A percentile compares a stretch with the other conserved stretches of the same genome.
These are phyloP conservation scores for Trachythela sp. DNA, from an alignment of 64 coral and sea anemone genomes.

Conservation along the genomic window DNA sequence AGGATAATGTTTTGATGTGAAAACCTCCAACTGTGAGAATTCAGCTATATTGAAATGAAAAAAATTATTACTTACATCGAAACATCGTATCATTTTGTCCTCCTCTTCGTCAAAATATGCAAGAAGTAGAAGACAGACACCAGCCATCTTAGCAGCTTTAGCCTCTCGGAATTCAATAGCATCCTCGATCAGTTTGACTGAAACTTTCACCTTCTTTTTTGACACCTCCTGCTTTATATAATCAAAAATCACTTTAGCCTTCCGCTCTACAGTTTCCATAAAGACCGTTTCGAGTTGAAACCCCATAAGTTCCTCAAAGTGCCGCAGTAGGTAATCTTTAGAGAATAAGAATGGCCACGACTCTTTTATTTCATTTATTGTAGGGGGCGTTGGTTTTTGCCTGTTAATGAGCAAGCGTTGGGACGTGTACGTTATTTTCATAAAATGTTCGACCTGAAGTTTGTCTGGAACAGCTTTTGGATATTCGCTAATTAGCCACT, in stretches of 20 bases:
- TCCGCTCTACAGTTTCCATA: neutral
- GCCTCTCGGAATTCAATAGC: neutral
- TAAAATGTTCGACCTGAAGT: neutral
- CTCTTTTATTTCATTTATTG: constrained; percentile 3
- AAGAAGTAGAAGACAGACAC: neutral
- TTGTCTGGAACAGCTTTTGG: constrained; percentile 4
- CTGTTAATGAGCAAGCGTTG: neutral
- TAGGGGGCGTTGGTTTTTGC: neutral
- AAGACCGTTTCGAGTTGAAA: neutral
- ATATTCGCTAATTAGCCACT: neutral
- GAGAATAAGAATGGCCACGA: constrained; percentile 2
- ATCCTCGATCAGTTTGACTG: neutral
- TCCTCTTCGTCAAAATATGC: constrained; percentile 18
- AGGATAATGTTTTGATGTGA: too few relatives aligned
- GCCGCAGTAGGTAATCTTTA: neutral
- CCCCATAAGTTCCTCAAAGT: constrained; percentile 3
- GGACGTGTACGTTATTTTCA: neutral
- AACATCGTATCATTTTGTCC: constrained; percentile 15
- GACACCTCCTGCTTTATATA: neutral
- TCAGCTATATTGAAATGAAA: neutral
- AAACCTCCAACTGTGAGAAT: neutral
- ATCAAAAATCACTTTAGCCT: neutral
- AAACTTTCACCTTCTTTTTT: neutral
- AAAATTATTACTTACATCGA: neutral
- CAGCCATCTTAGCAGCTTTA: neutral